phyloP scores from a whole-genome alignment of 2,888 invertebrate genomes.

The Boloria euphrosyne region DNA sequence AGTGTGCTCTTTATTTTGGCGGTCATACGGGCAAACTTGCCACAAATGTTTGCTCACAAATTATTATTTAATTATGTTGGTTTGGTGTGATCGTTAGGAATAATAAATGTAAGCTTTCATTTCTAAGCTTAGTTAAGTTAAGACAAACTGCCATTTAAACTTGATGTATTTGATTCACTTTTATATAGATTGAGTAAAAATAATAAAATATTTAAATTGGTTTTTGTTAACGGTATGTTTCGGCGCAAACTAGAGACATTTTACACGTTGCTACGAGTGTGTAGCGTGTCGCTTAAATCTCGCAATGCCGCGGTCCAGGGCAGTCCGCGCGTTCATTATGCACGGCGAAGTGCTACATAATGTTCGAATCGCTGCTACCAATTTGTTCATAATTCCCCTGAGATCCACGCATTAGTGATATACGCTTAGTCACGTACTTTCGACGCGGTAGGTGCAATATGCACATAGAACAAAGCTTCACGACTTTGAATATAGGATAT shows the following conservation, averaged over 20 bases:
- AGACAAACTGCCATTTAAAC: background rate
- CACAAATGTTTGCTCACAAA: slow-evolving; percentile 6
- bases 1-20: slow-evolving; percentile 42
- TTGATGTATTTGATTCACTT: too few species aligned
- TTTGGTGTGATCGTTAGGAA: slow-evolving; percentile 8
- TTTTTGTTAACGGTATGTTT: background rate
- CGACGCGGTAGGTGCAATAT: slow-evolving; percentile 31
- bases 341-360: slow-evolving; percentile 29
- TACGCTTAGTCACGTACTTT: slow-evolving; percentile 35
- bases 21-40: slow-evolving; percentile 39
- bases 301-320: slow-evolving; percentile 12
- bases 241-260: background rate
- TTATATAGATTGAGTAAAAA: too few species aligned
- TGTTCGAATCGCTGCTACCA: slow-evolving; percentile 37
- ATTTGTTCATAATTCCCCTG: slow-evolving; percentile 41
- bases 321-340: slow-evolving; percentile 35
- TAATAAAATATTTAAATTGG: too few species aligned
- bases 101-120: background rate
- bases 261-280: background rate
- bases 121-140: background rate
- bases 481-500: slow-evolving; percentile 13
- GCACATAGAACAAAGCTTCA: slow-evolving; percentile 32
- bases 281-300: background rate
- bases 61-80: slow-evolving; percentile 25
- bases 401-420: slow-evolving; percentile 39